Evolutionary conservation across 2,797 vertebrate species (phyloP), one percentile per base, ranked within the genome.

Genomic region (Prionace glauca): DNA sequence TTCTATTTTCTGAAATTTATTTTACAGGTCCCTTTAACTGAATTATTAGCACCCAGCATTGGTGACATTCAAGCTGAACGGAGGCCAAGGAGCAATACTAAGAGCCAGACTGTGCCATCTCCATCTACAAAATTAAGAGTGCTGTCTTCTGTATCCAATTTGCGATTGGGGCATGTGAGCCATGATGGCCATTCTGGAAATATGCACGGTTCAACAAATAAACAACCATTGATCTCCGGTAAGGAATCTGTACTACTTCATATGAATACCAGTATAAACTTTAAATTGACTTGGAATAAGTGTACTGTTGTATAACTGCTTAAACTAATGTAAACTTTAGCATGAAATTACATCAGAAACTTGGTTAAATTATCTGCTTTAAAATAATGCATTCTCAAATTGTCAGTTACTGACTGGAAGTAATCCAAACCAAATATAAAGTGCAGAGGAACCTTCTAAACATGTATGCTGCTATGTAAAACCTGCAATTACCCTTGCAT

Each of bases 21-120:
- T 96, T 97, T 97, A 95, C 96, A 98, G 98, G 94, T 92, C 62
- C 96, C 96, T 50, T 95, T 96, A 56, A 96, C 95, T 24, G 97
- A 96, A 96, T 96, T 96, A 0, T 96, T 96, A 65, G 29, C 94
- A 45, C 95, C 92, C n/a, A 96, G 96, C 71, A 96, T 97, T 87
- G 96, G 94, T 65, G 97, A 96, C 95, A 95, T 95, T 96, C 96
- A 96, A 96, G 95, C 96, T 96, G 96, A 93, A 96, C 88, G 65
- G 90, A 96, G 1, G 71, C 95, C 96, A 11, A 12, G 72, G 29
- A 96, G 95, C 96, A 96, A 81, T 86, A 96, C 93, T 97, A 96
- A 93, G 74, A 0, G 96, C 20, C 36, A 95, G 1, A 77, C 95
- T 91, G 95, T 96, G 1, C 96, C 22, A 1, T 26, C 95, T 95